These are phyloP conservation scores for Prostheceraeus crozeri DNA, from an alignment of 2,888 invertebrate species.

Conservation along the genomic window DNA sequence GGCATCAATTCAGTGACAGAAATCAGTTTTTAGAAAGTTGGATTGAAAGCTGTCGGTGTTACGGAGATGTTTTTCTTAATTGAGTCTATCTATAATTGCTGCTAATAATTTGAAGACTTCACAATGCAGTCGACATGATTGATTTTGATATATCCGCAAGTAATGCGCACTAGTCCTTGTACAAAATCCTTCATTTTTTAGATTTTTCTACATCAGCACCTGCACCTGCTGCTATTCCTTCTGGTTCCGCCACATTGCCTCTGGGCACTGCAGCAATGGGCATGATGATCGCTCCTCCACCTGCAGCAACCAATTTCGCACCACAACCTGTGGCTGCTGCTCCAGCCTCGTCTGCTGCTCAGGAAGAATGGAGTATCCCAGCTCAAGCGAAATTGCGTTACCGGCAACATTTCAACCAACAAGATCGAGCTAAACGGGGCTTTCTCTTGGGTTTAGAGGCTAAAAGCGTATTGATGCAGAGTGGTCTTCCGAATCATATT, in stretches of 20 bases:
- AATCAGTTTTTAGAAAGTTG: no score
- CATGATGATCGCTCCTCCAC: no score
- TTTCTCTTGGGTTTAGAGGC: conserved; percentile 76
- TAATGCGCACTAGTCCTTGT: no score
- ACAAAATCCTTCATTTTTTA: no score
- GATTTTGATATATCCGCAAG: no score
- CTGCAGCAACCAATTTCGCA: neutral
- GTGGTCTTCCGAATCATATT: conserved; percentile 76
- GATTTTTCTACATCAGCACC: neutral
- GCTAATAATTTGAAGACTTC: no score
- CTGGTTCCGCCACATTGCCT: neutral
- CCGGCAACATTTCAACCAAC: conserved; percentile 84
- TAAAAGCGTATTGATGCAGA: conserved; percentile 80
- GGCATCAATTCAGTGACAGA: no score
- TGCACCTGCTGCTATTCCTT: neutral
- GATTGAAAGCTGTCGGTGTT: no score
- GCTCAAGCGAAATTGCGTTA: conserved; percentile 76
- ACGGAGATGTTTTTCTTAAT: no score
- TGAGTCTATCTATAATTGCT: no score
- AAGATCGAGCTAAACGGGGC: conserved; percentile 77
- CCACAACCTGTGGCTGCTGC: conserved; percentile 6
- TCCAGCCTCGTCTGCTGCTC: neutral
- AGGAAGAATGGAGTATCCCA: conserved; percentile 75
- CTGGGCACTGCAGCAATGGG: no score
- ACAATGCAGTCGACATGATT: no score